Percentiles rank a stretch among this genome's conserved stretches.
Conservation (phyloP, 2,113 vertebrate species). For the Grallaria varia region DNA sequence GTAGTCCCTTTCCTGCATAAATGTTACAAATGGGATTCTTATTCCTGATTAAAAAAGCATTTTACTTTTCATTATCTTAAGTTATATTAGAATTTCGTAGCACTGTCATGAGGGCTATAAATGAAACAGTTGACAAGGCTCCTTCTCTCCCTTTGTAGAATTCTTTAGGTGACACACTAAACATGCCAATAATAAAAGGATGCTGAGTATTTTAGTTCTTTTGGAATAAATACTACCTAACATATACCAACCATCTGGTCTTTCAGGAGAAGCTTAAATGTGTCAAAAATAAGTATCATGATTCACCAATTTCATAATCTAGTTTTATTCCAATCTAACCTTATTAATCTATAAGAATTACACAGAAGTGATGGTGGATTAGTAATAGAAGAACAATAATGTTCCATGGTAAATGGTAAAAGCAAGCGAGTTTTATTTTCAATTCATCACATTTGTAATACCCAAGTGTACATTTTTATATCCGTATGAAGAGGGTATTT, state of each 20-base stretch:
- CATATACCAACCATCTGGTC: conserved; percentile 47
- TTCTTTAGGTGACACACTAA: conserved; percentile 48
- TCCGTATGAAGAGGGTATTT: neutral
- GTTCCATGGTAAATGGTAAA: neutral
- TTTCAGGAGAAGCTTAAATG: conserved; percentile 55
- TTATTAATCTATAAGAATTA: conserved; percentile 22
- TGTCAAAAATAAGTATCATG: conserved; percentile 44
- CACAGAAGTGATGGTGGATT: neutral
- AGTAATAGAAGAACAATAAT: neutral
- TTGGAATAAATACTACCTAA: conserved; percentile 50
- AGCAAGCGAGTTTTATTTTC: neutral
- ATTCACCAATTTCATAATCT: conserved; percentile 17
- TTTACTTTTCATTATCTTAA: conserved; percentile 54
- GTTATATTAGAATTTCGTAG: conserved; percentile 42
- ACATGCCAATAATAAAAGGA: conserved; percentile 35
- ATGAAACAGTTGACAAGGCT: conserved; percentile 42
- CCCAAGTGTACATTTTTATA: neutral
- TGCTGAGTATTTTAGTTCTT: conserved; percentile 19
- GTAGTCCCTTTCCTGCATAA: neutral
- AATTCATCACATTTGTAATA: neutral
- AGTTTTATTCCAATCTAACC: neutral
- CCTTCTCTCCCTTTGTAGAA: conserved; percentile 31
- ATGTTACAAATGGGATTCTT: neutral
- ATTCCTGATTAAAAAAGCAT: neutral
- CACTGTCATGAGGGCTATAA: conserved; percentile 29